Evolutionary conservation across 1,140 invertebrate species (phyloP).

Genomic region (Pectinophora gossypiella): DNA sequence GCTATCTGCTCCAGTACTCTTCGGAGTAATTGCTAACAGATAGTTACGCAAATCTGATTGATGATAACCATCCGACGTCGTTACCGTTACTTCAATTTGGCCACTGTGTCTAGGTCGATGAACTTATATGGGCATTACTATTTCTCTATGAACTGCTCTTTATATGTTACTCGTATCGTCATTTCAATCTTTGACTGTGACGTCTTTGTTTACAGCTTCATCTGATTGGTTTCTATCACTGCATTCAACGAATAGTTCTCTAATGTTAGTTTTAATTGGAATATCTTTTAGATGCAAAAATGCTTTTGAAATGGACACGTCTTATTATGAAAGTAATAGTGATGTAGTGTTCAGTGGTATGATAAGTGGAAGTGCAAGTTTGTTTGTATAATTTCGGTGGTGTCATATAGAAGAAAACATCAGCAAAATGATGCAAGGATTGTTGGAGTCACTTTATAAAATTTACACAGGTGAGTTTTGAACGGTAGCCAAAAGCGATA

Average conservation of each 20-base stretch:
- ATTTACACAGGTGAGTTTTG: conserved; percentile 60
- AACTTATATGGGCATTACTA: conserved; percentile 41
- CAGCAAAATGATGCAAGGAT: conserved; percentile 65
- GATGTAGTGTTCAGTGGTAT: conserved; percentile 42
- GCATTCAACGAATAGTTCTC: neutral
- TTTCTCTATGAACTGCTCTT: neutral
- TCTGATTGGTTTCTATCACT: neutral
- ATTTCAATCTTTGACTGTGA: conserved; percentile 19
- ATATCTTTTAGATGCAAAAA: neutral
- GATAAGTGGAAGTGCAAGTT: conserved; percentile 24
- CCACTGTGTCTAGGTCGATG: conserved; percentile 59
- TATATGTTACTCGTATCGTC: neutral
- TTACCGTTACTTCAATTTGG: conserved; percentile 70
- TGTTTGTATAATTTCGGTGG: conserved; percentile 12
- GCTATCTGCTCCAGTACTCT: neutral
- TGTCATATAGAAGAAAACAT: conserved; percentile 24
- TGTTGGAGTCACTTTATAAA: conserved; percentile 61
- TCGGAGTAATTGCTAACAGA: conserved; percentile 60
- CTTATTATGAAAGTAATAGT: conserved; percentile 48
- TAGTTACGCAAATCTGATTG: conserved; percentile 72
- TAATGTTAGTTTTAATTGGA: neutral
- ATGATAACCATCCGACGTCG: conserved; percentile 61
- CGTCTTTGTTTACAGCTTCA: neutral
- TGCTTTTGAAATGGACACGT: conserved; percentile 30
- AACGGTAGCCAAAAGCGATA: no score